Evolutionary conservation across 64 coral and sea anemone species (phyloP).

Genomic region (Pachyseris speciosa): DNA sequence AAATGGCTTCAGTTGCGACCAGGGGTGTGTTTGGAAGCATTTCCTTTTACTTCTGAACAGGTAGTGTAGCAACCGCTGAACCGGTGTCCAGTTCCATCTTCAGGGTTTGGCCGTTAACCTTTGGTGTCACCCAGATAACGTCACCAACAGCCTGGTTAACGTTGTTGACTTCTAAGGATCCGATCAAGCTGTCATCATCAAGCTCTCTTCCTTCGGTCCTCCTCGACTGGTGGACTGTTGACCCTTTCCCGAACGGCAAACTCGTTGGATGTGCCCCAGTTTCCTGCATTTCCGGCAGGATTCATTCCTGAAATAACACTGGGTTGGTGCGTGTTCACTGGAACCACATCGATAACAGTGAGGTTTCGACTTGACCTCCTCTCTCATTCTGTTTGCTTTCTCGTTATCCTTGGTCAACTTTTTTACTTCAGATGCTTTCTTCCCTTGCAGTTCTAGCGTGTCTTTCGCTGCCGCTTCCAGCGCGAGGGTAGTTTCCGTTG

Average conservation of each 20-base stretch:
- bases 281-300: neutral
- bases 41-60: neutral
- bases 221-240: too few relatives aligned
- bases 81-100: conserved; percentile 19
- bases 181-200: too few relatives aligned
- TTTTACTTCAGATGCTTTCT: neutral
- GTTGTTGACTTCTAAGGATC: too few relatives aligned
- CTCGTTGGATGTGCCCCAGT: too few relatives aligned
- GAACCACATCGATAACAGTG: conserved; percentile 11
- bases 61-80: too few relatives aligned
- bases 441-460: neutral
- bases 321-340: neutral
- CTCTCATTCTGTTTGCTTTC: neutral
- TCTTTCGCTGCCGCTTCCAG: neutral
- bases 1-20: neutral
- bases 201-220: too few relatives aligned
- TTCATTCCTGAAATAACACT: neutral
- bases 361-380: neutral
- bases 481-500: neutral
- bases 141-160: too few relatives aligned
- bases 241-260: too few relatives aligned
- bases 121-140: too few relatives aligned
- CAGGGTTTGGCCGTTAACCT: neutral
- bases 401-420: neutral
- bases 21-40: too few relatives aligned